These are phyloP conservation scores for Carassius carassius DNA, from an alignment of 2,113 vertebrate genomes.

Conservation along the genomic window DNA sequence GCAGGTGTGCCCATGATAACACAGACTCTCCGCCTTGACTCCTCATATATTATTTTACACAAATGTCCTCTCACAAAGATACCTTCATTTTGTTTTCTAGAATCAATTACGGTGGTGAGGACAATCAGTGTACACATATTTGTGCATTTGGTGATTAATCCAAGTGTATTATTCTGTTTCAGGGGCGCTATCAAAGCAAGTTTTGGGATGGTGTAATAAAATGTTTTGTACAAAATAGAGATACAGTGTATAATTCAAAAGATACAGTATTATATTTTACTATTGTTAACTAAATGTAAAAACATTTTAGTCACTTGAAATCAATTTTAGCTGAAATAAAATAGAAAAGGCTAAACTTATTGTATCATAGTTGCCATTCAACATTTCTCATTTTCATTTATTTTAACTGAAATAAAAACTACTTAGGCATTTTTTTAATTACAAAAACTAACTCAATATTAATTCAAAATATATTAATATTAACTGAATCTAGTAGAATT, in stretches of 20 bases:
- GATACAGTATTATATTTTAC: too few relatives aligned
- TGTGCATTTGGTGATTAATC: neutral
- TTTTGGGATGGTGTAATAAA: neutral
- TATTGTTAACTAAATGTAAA: too few relatives aligned
- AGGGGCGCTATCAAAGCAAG: neutral
- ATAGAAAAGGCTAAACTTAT: too few relatives aligned
- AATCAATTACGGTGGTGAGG: neutral
- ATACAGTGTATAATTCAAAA: too few relatives aligned
- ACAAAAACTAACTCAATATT: too few relatives aligned
- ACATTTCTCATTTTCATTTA: neutral
- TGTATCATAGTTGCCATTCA: too few relatives aligned
- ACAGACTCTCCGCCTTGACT: slow-evolving; percentile 11
- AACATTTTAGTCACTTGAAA: too few relatives aligned
- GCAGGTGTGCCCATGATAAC: slow-evolving; percentile 52
- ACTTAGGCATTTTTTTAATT: too few relatives aligned
- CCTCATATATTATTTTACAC: slow-evolving; percentile 33
- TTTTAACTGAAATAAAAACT: too few relatives aligned
- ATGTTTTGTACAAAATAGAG: neutral
- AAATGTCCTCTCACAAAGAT: slow-evolving; percentile 1
- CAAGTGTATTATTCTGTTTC: neutral
- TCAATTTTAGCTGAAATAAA: too few relatives aligned
- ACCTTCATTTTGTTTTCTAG: neutral
- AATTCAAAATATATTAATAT: too few relatives aligned
- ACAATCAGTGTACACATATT: neutral
- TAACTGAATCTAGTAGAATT: too few relatives aligned